Evolutionary conservation across 2,113 vertebrate species (phyloP).

Genomic region (Oreotrochilus melanogaster): DNA sequence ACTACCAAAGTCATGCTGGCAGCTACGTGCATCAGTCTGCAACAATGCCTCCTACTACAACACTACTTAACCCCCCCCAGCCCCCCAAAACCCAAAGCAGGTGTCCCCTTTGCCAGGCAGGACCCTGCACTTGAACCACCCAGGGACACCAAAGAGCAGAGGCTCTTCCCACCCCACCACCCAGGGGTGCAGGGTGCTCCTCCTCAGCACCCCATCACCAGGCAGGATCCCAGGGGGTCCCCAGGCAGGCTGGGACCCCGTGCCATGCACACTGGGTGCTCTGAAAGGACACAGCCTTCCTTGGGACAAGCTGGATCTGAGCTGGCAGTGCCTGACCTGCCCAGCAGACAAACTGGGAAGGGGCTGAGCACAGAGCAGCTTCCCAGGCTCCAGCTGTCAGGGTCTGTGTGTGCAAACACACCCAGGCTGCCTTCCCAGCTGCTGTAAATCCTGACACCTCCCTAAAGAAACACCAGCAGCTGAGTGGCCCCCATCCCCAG

Average conservation of each 20-base stretch:
- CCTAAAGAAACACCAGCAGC: neutral
- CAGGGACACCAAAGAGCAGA: neutral
- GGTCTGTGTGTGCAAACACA: neutral
- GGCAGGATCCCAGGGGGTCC: neutral
- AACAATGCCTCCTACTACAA: neutral
- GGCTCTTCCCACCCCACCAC: rapidly evolving
- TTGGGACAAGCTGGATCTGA: neutral
- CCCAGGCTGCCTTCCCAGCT: rapidly evolving
- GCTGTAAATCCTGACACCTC: neutral
- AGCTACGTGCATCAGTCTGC: neutral
- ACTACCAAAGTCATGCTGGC: constrained; percentile 19
- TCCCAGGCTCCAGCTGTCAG: neutral
- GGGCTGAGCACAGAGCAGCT: neutral
- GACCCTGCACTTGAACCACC: neutral
- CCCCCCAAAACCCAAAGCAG: neutral
- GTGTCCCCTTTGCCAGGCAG: neutral
- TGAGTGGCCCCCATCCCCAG: neutral
- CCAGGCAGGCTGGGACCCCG: rapidly evolving
- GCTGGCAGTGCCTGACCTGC: neutral
- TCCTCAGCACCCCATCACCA: rapidly evolving
- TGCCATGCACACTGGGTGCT: neutral
- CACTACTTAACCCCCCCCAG: neutral
- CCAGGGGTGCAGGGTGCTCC: rapidly evolving
- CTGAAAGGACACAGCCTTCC: neutral
- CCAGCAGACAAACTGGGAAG: neutral